These are phyloP conservation scores for Chrysolina oricalcia DNA, from an alignment of 2,888 invertebrate genomes.

Conservation along the genomic window DNA sequence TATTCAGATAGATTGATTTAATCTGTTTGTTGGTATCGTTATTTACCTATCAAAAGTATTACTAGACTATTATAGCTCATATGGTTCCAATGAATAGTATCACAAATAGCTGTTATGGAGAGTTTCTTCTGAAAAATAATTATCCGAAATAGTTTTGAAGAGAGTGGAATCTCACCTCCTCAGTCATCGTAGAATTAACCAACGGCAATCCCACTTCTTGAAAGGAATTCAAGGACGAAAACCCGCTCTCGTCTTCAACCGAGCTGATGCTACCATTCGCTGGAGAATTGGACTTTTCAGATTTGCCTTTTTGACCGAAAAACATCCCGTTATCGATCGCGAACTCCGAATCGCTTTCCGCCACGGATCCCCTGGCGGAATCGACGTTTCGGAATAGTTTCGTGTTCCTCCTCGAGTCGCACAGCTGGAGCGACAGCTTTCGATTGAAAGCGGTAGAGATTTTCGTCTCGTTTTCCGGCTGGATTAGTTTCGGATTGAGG, in stretches of 20 bases:
- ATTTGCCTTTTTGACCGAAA: constrained; percentile 42
- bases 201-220: constrained; percentile 85
- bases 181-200: constrained; percentile 62
- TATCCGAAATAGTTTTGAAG: too few relatives aligned
- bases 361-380: constrained; percentile 60
- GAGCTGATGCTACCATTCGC: constrained; percentile 67
- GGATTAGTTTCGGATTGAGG: constrained; percentile 66
- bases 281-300: constrained; percentile 58
- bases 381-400: constrained; percentile 42
- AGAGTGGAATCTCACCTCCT: constrained; percentile 52
- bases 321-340: constrained; percentile 38
- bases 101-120: too few relatives aligned
- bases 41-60: too few relatives aligned
- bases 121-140: too few relatives aligned
- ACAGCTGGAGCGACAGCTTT: constrained; percentile 67
- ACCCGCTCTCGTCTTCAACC: constrained; percentile 87
- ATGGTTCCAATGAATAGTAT: too few relatives aligned
- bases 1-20: too few relatives aligned
- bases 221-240: constrained; percentile 89
- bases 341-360: constrained; percentile 58
- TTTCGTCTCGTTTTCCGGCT: constrained; percentile 63
- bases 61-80: too few relatives aligned
- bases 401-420: constrained; percentile 54
- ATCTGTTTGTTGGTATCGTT: too few relatives aligned
- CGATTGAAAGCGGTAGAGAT: constrained; percentile 65